Evolutionary conservation across 2,113 vertebrate genomes (phyloP), one percentile per base, ranked within the genome.

Genomic region (Buteo buteo): DNA sequence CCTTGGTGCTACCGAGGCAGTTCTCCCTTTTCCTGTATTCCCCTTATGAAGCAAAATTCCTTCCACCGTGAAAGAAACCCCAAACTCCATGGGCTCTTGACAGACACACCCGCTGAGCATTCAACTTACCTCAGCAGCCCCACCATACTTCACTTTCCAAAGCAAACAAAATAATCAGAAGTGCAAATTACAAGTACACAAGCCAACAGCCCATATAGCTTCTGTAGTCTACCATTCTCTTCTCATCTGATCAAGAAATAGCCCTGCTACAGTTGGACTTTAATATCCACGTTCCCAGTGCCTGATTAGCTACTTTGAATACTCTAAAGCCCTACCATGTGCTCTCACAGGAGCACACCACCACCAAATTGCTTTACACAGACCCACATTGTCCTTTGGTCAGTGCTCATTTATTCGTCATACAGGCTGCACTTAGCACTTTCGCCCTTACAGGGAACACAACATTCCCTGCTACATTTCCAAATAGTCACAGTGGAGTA

Each of bases 291-390:
- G 0, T 70, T 94, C 76, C 73, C 64, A 58, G 57, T 31, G 72
- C 83, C 82, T 0, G 18, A 86, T 94, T 95, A 96, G 72, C 94
- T 89, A 42, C 44, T 84, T 15, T 82, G 86, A 97, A 82, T 69
- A 57, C 72, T 87, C 84, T 72, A 95, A 90, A 95, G 59, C 92
- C 52, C 66, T 84, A 79, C 82, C 86, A 92, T 36, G 80, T 65
- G 88, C 85, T 94, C 83, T 83, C 94, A 32, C 54, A 69, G 91
- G 26, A 93, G 58, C 71, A 55, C 74, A 82, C 31, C 70, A 91
- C 26, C 66, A 90, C 32, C 36, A 91, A 91, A 89, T 36, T 34
- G 49, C 94, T 85, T 47, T 58, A 93, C 52, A 93, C 89, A 94
- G 84, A 84, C 82, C 54, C 82, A 95, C 66, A 91, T 21, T 95